phyloP scores from a whole-genome alignment of 2,888 invertebrate genomes.

The Cryptocephalus moraei region DNA sequence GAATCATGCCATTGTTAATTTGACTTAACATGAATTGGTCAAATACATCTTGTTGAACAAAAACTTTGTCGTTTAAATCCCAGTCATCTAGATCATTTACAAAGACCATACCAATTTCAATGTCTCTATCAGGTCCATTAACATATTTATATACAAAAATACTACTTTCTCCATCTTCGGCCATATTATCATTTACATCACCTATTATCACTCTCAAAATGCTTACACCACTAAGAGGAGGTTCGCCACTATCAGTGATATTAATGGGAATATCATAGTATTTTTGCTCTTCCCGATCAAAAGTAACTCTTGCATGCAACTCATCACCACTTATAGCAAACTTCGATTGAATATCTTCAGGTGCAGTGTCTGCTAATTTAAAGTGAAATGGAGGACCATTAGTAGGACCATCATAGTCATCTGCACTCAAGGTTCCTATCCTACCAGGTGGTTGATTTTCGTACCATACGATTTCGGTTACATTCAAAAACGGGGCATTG shows the following conservation, averaged over 20 bases:
- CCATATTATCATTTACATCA: conserved; percentile 88
- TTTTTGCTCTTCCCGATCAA: conserved; percentile 83
- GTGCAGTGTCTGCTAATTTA: conserved; percentile 53
- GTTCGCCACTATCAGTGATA: conserved; percentile 77
- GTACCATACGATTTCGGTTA: conserved; percentile 71
- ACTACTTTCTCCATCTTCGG: conserved; percentile 76
- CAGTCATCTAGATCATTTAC: conserved; percentile 94
- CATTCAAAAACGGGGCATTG: conserved; percentile 80
- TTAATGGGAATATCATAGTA: conserved; percentile 81
- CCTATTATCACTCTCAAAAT: conserved; percentile 84
- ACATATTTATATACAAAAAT: conserved; percentile 94
- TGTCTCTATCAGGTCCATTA: conserved; percentile 63
- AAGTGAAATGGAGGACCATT: conserved; percentile 84
- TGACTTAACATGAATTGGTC: conserved; percentile 61
- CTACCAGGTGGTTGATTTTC: conserved; percentile 61
- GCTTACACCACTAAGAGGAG: conserved; percentile 65
- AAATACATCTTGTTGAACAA: conserved; percentile 48
- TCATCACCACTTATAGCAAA: conserved; percentile 56
- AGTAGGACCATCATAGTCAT: conserved; percentile 69
- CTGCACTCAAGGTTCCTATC: conserved; percentile 56
- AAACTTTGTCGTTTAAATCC: conserved; percentile 88
- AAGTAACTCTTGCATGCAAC: conserved; percentile 61
- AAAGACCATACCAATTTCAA: conserved; percentile 83
- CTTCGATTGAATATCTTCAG: conserved; percentile 56
- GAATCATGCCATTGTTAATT: conserved; percentile 72